Evolutionary conservation across 2,797 vertebrate genomes (phyloP), one percentile per base, ranked within the genome.

Genomic region (Typhlichthys subterraneus): DNA sequence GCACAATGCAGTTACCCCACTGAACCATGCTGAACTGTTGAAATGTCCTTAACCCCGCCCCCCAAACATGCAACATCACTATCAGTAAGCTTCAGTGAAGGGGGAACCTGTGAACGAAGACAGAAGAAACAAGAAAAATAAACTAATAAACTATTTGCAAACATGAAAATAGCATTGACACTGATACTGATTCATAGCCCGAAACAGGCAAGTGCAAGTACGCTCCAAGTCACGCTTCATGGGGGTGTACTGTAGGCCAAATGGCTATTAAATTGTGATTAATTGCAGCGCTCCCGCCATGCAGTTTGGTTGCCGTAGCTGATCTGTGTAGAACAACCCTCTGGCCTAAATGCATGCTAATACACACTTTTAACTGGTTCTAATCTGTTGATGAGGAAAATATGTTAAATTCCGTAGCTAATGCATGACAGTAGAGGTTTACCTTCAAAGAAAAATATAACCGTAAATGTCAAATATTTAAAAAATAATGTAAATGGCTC

Each of bases 221-320:
- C 42, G 33, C 15, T 47, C 42, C 10, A 52, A 19, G 42, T 48
- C 5, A 49, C 12, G 17, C 51, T 29, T 58, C 19, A 4, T 45
- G 65, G 14, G 17, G 42, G 23, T 29, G 23, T 29, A 29, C 23
- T 51, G 13, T 12, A 68, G 59, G 66, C 63, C 70, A 59, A 79
- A 57, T 60, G 0, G 57, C 45, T 10, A 63, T 61, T 66, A 69
- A 68, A 76, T 70, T 57, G 61, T 85, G 84, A 89, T 85, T 83
- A 84, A 88, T 86, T 71, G 61, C 17, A 12, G 67, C 53, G 53
- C 67, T 69, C 74, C 65, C 75, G 72, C 79, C 80, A 79, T 78
- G 53, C 76, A 70, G 33, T 38, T 38, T 38, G 33, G 5, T 38
- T 38, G 33, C 8, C 33, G 5, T 38, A 38, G 33, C 5, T 38